Base-by-base conservation (phyloP, 2,113 vertebrate species). In the Takifugu flavidus region DNA sequence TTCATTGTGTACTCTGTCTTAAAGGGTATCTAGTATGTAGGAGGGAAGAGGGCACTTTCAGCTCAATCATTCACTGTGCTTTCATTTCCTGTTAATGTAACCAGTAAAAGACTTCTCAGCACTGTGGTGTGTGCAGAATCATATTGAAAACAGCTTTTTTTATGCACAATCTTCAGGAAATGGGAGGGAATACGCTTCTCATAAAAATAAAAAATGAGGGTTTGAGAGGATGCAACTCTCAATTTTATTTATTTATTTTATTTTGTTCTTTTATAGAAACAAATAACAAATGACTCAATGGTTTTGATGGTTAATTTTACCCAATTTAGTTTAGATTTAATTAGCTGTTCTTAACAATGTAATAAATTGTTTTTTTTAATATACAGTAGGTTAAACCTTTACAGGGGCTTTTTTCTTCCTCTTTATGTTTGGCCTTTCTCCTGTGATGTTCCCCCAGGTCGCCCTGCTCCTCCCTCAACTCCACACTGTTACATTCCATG, bases 401-500 rank as follows among this genome's bases (percentile, higher is more conserved):
- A 13, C 14, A 29, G 1, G 15, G 12, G 27, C 11, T 6, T 6
- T 15, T 53, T 11, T 15, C 51, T 53, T 54, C 5, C 27, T 25
- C 20, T 27, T 26, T 15, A 26, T 42, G 3, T 4, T 42, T 20
- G 20, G 20, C 20, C 29, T 7, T 59, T 34, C 28, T 34, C 15
- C 10, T n/a, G 15, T 20, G 34, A 10, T 34, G 2, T 52, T 45
- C 50, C 12, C 50, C 5, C 58, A 86, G 89, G 61, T 63, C 72
- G 39, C 26, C 80, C 77, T 56, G 53, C 49, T 47, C n/a, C 13
- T 47, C 86, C 68, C 4, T 76, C 78, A 44, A 3, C 3, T 39
- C 87, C 58, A 11, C 3, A 70, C 6, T 90, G 89, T 63, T 47
- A 10, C 39, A 83, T 73, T 54, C 74, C 76, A 43, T 84, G 75